Percentiles rank a stretch among this genome's conserved stretches.
phyloP scores from a whole-genome alignment of 1,140 invertebrate genomes.

The Venustaconcha ellipsiformis region DNA sequence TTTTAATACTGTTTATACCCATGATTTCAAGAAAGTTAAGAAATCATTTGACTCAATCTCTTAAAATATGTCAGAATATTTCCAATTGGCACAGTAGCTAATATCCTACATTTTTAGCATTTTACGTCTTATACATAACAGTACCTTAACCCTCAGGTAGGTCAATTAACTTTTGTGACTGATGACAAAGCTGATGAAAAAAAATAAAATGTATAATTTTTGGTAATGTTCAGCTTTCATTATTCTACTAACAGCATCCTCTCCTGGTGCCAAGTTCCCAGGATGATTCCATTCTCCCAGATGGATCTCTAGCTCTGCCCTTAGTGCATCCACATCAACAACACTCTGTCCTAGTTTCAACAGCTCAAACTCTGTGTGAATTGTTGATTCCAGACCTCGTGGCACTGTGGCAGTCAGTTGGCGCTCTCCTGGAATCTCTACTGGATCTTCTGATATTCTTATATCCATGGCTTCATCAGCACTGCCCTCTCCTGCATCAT shows the following conservation, averaged over 20 bases:
- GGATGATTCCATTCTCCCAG: conserved; percentile 68
- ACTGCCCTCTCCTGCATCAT: conserved; percentile 40
- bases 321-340: conserved; percentile 58
- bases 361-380: conserved; percentile 71
- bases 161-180: neutral
- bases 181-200: neutral
- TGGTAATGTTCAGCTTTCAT: neutral
- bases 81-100: too few species aligned
- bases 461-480: conserved; percentile 48
- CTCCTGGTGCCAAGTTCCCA: too few species aligned
- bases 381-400: conserved; percentile 79
- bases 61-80: too few species aligned
- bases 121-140: too few species aligned
- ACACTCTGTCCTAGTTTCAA: conserved; percentile 40
- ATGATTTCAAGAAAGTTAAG: too few species aligned
- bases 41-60: too few species aligned
- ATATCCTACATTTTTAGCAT: too few species aligned
- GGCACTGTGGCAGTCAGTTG: conserved; percentile 77
- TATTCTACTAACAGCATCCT: too few species aligned
- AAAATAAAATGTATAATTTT: neutral
- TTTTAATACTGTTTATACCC: too few species aligned
- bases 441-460: conserved; percentile 65
- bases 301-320: conserved; percentile 72
- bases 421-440: conserved; percentile 83
- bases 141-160: too few species aligned